Evolutionary conservation across 2,113 vertebrate genomes (phyloP).

Genomic region (Mola mola): DNA sequence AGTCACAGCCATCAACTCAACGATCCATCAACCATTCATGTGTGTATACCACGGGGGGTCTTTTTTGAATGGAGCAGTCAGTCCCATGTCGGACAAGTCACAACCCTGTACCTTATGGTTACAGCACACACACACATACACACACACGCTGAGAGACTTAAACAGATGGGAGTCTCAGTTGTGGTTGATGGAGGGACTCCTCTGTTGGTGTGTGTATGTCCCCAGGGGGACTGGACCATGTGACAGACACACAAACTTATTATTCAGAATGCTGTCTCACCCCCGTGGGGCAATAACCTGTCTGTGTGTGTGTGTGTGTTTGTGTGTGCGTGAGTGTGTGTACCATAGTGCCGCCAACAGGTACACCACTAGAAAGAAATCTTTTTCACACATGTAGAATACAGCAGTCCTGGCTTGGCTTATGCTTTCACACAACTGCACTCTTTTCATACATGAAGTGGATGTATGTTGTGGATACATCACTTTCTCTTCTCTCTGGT

Average conservation of each 20-base stretch:
- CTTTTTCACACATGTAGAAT: constrained; percentile 8
- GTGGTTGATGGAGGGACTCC: constrained; percentile 33
- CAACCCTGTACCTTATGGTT: constrained; percentile 44
- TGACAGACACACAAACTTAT: constrained; percentile 8
- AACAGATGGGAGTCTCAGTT: constrained; percentile 69
- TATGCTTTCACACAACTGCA: constrained; percentile 8
- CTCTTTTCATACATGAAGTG: constrained; percentile 32
- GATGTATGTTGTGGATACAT: constrained; percentile 13
- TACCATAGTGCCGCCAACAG: background rate
- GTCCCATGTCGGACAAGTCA: constrained; percentile 44
- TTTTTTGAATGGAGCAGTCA: constrained; percentile 41
- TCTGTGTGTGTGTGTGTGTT: constrained; percentile 14
- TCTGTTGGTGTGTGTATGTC: constrained; percentile 45
- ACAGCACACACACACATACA: constrained; percentile 21
- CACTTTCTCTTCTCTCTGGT: background rate
- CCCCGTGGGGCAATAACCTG: background rate
- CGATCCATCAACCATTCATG: too few species aligned
- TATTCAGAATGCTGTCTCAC: constrained; percentile 5
- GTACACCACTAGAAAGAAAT: constrained; percentile 1
- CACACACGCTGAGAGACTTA: constrained; percentile 22
- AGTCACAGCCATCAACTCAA: too few species aligned
- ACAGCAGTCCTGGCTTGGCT: background rate
- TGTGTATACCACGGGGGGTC: constrained; percentile 12
- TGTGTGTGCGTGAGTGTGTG: constrained; percentile 14
- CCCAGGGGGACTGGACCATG: constrained; percentile 25